These are phyloP conservation scores for Kryphioiulus occultus DNA, from an alignment of 2,888 invertebrate genomes.

Conservation along the genomic window DNA sequence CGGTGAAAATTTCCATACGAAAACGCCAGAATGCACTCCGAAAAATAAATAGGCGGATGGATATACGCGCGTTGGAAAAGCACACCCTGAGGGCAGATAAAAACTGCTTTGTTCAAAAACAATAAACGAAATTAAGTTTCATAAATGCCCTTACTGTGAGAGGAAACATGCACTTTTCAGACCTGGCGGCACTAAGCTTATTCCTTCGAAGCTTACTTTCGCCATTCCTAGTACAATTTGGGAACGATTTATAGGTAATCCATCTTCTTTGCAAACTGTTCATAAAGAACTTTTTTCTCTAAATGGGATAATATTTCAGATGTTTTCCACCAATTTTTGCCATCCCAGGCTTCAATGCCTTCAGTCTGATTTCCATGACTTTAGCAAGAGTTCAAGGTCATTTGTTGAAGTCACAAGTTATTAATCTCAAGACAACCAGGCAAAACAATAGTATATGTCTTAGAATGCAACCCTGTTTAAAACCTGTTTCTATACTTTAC, in stretches of 20 bases:
- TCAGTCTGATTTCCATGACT: no score
- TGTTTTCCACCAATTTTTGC: background rate
- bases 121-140: slow-evolving; percentile 14
- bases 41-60: background rate
- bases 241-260: background rate
- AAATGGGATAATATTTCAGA: background rate
- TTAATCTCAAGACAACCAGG: no score
- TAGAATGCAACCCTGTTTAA: no score
- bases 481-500: no score
- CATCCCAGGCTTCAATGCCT: no score
- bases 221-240: background rate
- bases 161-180: background rate
- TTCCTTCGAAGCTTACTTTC: background rate
- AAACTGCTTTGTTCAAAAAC: slow-evolving; percentile 1
- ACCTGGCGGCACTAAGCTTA: background rate
- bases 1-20: background rate
- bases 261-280: background rate
- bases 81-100: background rate
- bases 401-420: no score
- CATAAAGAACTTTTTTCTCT: background rate
- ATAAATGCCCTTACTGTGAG: background rate
- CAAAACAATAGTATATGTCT: no score
- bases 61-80: background rate
- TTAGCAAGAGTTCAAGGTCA: no score
- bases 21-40: background rate